phyloP scores from a whole-genome alignment of 2,113 vertebrate species.

The Hydrochoerus hydrochaeris region DNA sequence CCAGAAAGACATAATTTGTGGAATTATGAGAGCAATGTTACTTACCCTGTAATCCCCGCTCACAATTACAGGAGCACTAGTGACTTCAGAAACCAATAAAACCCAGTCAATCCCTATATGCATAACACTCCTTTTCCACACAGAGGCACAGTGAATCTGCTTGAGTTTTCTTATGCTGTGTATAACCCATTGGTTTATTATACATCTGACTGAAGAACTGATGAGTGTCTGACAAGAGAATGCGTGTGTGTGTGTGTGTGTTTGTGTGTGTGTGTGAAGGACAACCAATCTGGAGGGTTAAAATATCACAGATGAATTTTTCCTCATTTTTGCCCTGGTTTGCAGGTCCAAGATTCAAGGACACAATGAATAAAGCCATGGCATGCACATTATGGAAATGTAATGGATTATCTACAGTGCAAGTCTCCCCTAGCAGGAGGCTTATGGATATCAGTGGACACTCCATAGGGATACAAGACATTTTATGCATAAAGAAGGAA shows the following conservation, averaged over 20 bases:
- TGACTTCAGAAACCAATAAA: too few species aligned
- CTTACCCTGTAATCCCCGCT: too few species aligned
- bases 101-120: too few species aligned
- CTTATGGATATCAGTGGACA: neutral
- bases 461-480: neutral
- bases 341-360: too few species aligned
- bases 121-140: neutral
- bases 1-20: too few species aligned
- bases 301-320: neutral
- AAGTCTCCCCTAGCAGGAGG: too few species aligned
- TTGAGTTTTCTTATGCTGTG: neutral
- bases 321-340: too few species aligned
- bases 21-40: too few species aligned
- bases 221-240: neutral
- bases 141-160: neutral
- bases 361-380: too few species aligned
- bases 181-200: neutral
- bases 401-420: neutral
- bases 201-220: neutral
- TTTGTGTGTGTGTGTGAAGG: too few species aligned
- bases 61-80: too few species aligned
- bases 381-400: too few species aligned
- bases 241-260: neutral
- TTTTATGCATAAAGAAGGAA: neutral
- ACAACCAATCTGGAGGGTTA: neutral